Evolutionary conservation across 2,888 invertebrate genomes (phyloP), one percentile per base, ranked within the genome.

Genomic region (Psococerastis gibbosa): DNA sequence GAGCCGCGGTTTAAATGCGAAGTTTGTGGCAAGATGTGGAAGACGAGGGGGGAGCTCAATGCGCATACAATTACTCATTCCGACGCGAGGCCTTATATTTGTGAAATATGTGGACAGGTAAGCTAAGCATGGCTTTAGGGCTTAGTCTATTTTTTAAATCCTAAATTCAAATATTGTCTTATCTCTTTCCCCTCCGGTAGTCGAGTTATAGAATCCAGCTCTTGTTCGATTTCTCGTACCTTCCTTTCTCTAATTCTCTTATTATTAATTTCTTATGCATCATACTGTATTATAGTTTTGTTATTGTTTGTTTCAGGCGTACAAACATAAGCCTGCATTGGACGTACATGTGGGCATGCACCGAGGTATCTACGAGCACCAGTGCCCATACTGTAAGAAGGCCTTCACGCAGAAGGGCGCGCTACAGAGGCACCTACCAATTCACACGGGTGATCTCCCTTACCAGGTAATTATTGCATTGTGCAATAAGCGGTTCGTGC

Each of bases 391-490:
- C 54, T 73, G 73, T 56, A 64, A 67, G 46, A 73, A 73, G 52
- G 59, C 68, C 52, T 73, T 73, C 50, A 73, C 72, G 0, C 72
- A 73, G 17, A 73, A 73, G 53, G 69, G 69, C 15, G 71, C 72
- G 0, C 55, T 73, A 32, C 69, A 69, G 56, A 60, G 73, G 51
- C 73, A 73, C 52, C 64, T 71, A 54, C 69, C 70, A 34, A 70
- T 73, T 33, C 73, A 73, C 54, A 72, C 71, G 0, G 71, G 71
- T 11, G 71, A 71, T 53, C 62, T 67, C 9, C 71, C 70, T 41
- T 73, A 70, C 20, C 38, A 38, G 22, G 38, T 20, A 38, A 18
- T 38, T 38, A 38, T 20, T 22, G 38, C 15, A 38, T 20, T 38
- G 5, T 38, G 38, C 20, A 20, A 20, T 6, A 38, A 38, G 22